Evolutionary conservation across 2,797 vertebrate species (phyloP).

Genomic region (Tenualosa ilisha): DNA sequence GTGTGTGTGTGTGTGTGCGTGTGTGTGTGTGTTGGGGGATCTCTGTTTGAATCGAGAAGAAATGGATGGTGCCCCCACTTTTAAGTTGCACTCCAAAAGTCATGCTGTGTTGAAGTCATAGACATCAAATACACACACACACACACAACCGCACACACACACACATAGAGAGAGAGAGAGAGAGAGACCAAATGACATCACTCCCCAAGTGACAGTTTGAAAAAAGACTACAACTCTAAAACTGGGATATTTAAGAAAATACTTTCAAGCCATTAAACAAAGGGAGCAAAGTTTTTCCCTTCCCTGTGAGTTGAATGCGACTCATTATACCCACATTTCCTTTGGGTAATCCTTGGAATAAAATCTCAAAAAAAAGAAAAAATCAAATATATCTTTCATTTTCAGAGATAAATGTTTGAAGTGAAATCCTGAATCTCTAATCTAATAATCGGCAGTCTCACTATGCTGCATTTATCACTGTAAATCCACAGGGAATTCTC

Average conservation of each 20-base stretch:
- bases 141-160: not conserved
- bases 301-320: constrained; percentile 39
- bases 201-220: not conserved
- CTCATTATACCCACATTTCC: constrained; percentile 54
- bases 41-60: constrained; percentile 28
- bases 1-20: not conserved
- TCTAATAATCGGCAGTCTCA: constrained; percentile 30
- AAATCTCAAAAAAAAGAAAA: constrained; percentile 34
- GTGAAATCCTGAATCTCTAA: constrained; percentile 32
- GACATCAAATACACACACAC: constrained; percentile 19
- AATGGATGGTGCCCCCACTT: constrained; percentile 32
- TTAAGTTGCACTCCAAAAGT: constrained; percentile 29
- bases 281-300: constrained; percentile 21
- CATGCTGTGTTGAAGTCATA: constrained; percentile 31
- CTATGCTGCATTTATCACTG: constrained; percentile 27
- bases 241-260: not conserved
- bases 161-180: constrained; percentile 17
- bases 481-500: constrained; percentile 25
- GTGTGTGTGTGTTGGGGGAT: not conserved
- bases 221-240: constrained; percentile 32
- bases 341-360: constrained; percentile 41
- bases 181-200: not conserved
- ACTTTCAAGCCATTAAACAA: constrained; percentile 41
- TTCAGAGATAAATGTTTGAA: constrained; percentile 39
- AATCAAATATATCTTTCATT: constrained; percentile 45